These are phyloP conservation scores for Jordanella pulchra DNA, from an alignment of 2,797 vertebrate species.

Conservation along the genomic window DNA sequence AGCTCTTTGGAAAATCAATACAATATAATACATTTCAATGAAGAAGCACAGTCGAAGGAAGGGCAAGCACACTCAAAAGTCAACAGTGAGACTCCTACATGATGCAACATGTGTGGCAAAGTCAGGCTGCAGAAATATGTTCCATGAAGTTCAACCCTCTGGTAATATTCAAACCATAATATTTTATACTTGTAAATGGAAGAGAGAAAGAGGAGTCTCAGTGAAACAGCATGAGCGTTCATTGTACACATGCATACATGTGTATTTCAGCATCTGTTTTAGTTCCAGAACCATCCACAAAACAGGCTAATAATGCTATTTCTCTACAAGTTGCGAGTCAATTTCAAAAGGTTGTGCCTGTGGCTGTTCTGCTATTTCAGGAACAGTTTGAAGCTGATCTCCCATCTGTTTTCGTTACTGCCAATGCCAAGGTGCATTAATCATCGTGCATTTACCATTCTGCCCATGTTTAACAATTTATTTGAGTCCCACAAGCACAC, in stretches of 20 bases:
- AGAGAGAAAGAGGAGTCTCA: slow-evolving; percentile 24
- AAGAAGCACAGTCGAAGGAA: slow-evolving; percentile 45
- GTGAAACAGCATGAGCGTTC: background rate
- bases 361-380: slow-evolving; percentile 29
- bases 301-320: slow-evolving; percentile 13
- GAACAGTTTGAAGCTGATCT: slow-evolving; percentile 25
- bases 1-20: slow-evolving; percentile 16
- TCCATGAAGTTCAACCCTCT: slow-evolving; percentile 56
- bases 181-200: slow-evolving; percentile 51
- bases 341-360: slow-evolving; percentile 37
- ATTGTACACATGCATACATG: background rate
- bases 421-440: slow-evolving; percentile 35
- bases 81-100: slow-evolving; percentile 50
- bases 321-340: slow-evolving; percentile 30
- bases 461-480: slow-evolving; percentile 45
- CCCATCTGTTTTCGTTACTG: slow-evolving; percentile 31
- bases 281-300: slow-evolving; percentile 22
- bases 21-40: slow-evolving; percentile 9
- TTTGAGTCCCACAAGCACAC: slow-evolving; percentile 18
- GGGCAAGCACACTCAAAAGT: slow-evolving; percentile 21
- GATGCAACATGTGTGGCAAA: slow-evolving; percentile 61
- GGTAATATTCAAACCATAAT: slow-evolving; percentile 56
- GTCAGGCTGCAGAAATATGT: slow-evolving; percentile 39
- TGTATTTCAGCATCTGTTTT: slow-evolving; percentile 14
- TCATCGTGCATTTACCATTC: slow-evolving; percentile 35